Percentiles rank a stretch among this genome's conserved stretches.
Evolutionary conservation across 2,113 vertebrate genomes (phyloP).

Genomic region (Gobius niger): DNA sequence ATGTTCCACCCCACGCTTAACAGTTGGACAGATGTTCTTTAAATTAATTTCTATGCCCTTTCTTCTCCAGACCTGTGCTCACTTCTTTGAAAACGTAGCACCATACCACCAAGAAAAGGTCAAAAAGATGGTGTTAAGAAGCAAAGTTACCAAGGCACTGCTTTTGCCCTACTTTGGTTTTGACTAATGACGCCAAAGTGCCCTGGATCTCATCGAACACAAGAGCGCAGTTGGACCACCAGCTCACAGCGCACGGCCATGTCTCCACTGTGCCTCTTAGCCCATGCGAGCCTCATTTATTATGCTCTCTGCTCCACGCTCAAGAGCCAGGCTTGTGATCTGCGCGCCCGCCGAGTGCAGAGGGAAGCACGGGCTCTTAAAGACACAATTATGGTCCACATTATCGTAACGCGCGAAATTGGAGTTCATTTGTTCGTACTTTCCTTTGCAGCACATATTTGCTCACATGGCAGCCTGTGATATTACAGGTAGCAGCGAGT

Average conservation of each 20-base stretch:
- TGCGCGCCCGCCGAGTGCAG: slow-evolving; percentile 27
- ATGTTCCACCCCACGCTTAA: no score
- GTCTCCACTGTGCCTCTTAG: slow-evolving; percentile 27
- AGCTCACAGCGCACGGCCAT: slow-evolving; percentile 24
- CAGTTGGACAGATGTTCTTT: no score
- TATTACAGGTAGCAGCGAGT: no score
- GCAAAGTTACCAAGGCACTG: slow-evolving; percentile 53
- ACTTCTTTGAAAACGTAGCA: not conserved
- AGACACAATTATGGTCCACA: not conserved
- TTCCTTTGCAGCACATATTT: not conserved
- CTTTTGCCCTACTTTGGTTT: slow-evolving; percentile 74
- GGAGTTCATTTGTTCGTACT: not conserved
- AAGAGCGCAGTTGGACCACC: slow-evolving; percentile 57
- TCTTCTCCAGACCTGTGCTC: no score
- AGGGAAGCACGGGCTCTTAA: slow-evolving; percentile 34
- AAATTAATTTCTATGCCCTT: no score
- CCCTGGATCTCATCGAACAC: slow-evolving; percentile 75
- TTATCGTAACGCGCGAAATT: not conserved
- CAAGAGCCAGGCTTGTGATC: slow-evolving; percentile 36
- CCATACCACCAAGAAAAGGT: not conserved
- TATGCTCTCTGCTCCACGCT: slow-evolving; percentile 52
- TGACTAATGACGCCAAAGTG: slow-evolving; percentile 76
- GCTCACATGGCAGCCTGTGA: no score
- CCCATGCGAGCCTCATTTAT: slow-evolving; percentile 49
- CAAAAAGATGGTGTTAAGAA: slow-evolving; percentile 12